Evolutionary conservation across 1,140 invertebrate species (phyloP).

Genomic region (Apis laboriosa): DNA sequence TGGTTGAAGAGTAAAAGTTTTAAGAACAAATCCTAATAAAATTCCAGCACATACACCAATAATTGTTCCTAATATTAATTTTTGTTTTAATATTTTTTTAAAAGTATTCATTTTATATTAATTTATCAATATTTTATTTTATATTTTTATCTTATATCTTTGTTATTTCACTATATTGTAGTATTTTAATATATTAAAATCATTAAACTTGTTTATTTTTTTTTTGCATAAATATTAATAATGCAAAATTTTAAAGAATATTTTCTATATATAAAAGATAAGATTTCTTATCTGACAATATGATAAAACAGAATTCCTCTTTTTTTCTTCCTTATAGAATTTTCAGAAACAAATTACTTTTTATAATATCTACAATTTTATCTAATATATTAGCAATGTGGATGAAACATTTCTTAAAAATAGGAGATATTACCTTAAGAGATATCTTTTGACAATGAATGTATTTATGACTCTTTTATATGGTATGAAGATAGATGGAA

Average conservation of each 20-base stretch:
- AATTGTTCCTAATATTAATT: conserved; percentile 56
- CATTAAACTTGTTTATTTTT: background rate
- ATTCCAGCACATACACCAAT: conserved; percentile 58
- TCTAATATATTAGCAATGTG: background rate
- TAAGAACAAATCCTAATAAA: conserved; percentile 60
- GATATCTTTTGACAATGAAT: conserved; percentile 39
- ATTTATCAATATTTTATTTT: background rate
- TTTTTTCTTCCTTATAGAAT: background rate
- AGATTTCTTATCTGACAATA: conserved; percentile 26
- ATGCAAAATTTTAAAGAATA: background rate
- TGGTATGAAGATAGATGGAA: too few relatives aligned
- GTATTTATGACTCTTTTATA: conserved; percentile 32
- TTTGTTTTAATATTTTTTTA: conserved; percentile 29
- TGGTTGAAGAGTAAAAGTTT: conserved; percentile 57
- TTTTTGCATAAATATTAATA: background rate
- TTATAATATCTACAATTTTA: background rate
- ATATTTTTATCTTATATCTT: background rate
- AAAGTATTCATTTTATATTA: conserved; percentile 32
- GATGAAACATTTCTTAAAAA: conserved; percentile 2
- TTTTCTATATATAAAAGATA: conserved; percentile 21
- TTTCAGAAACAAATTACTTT: background rate
- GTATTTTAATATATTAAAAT: background rate
- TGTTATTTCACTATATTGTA: background rate
- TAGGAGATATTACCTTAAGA: conserved; percentile 17
- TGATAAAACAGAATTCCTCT: background rate